A percentile compares a stretch with the other conserved stretches of the same genome.
Evolutionary conservation across 2,888 invertebrate species (phyloP).

Genomic region (Lucinisca nassula): DNA sequence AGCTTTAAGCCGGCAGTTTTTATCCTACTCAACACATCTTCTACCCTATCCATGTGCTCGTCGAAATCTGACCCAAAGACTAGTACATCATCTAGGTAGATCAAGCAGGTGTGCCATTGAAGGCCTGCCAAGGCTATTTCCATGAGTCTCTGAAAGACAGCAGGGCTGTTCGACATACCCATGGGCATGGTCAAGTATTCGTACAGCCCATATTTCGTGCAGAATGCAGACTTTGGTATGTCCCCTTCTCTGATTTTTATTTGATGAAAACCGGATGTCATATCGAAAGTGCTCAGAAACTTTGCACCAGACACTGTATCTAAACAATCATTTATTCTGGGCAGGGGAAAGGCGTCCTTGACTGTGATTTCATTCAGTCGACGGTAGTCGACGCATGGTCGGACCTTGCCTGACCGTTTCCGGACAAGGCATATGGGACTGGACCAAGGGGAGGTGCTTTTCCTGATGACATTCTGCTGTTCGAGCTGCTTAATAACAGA

Average conservation of each 20-base stretch:
- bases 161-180: no score
- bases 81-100: conserved; percentile 72
- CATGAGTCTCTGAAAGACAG: conserved; percentile 40
- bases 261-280: conserved; percentile 43
- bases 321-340: no score
- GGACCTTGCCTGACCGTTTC: no score
- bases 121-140: conserved; percentile 28
- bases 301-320: conserved; percentile 4
- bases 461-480: no score
- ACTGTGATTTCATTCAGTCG: no score
- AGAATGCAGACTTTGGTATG: conserved; percentile 48
- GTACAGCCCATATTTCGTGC: conserved; percentile 42
- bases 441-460: no score
- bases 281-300: conserved; percentile 50
- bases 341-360: no score
- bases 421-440: no score
- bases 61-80: conserved; percentile 52
- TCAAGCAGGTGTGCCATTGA: conserved; percentile 63
- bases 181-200: conserved; percentile 46
- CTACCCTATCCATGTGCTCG: conserved; percentile 48
- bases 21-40: conserved; percentile 51
- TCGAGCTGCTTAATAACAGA: no score
- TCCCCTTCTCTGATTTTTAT: conserved; percentile 42
- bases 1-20: conserved; percentile 44
- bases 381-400: no score